Evolutionary conservation across 2,113 vertebrate species (phyloP).

Genomic region (Mormyrus lacerda): DNA sequence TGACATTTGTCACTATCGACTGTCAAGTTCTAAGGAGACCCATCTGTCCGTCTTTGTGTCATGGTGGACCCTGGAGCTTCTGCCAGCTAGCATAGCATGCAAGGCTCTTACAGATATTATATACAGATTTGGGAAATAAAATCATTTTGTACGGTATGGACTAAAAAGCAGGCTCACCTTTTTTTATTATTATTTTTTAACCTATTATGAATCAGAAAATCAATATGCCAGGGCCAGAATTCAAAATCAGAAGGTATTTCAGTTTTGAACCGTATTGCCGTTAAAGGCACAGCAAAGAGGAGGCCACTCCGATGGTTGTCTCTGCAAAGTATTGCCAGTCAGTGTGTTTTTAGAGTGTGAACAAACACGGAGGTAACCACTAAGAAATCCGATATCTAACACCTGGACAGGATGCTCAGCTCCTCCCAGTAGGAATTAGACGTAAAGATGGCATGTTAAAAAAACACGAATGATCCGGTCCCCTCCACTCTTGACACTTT

Average conservation of each 20-base stretch:
- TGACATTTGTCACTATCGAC: neutral
- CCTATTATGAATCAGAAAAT: neutral
- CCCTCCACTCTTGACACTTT: constrained; percentile 19
- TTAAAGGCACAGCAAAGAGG: neutral
- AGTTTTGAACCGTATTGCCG: neutral
- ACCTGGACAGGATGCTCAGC: neutral
- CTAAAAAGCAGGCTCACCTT: neutral
- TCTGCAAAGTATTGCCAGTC: neutral
- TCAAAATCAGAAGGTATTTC: neutral
- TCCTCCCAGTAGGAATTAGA: neutral
- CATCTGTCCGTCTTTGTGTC: neutral
- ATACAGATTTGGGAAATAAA: neutral
- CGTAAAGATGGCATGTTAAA: neutral
- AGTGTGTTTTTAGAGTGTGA: neutral
- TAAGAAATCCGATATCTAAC: neutral
- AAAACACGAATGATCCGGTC: neutral
- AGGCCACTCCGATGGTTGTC: neutral
- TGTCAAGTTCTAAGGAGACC: neutral
- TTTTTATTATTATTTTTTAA: neutral
- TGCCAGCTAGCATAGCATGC: neutral
- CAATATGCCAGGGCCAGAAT: neutral
- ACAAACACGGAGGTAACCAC: neutral
- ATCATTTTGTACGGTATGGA: neutral
- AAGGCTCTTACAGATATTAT: neutral
- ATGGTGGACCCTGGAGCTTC: neutral